Conservation (phyloP, 2,797 vertebrate genomes). For the Mormyrops attenuatus region DNA sequence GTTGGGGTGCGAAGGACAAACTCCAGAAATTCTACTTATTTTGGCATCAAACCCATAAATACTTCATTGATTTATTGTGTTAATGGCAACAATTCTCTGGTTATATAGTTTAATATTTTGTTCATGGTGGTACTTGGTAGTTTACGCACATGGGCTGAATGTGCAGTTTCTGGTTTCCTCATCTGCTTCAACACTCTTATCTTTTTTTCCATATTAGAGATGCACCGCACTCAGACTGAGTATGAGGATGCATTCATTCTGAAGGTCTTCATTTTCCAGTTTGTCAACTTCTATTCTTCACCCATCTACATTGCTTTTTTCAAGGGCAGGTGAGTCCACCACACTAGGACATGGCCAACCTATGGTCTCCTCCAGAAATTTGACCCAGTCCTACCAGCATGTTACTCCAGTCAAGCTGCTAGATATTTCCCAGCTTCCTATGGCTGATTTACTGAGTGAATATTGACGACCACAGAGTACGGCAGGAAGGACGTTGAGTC, state of each 20-base stretch:
- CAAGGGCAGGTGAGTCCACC: conserved; percentile 61
- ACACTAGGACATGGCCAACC: not conserved
- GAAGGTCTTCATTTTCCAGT: conserved; percentile 77
- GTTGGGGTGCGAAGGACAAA: conserved; percentile 60
- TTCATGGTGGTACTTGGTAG: not conserved
- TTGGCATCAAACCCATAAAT: not conserved
- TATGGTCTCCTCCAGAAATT: not conserved
- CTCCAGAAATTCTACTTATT: not conserved
- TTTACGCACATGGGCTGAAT: not conserved
- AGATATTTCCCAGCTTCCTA: not conserved
- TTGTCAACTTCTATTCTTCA: conserved; percentile 36
- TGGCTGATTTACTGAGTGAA: not conserved
- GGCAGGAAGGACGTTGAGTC: not conserved
- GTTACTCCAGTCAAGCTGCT: not conserved
- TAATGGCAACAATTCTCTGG: not conserved
- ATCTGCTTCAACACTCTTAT: not conserved
- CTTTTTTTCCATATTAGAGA: conserved; percentile 51
- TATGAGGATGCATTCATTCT: conserved; percentile 74
- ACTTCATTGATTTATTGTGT: not conserved
- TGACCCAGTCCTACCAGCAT: not conserved
- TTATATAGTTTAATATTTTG: not conserved
- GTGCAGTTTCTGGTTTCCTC: not conserved
- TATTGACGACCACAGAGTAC: not conserved
- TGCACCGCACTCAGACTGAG: conserved; percentile 71
- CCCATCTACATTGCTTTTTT: conserved; percentile 63